Conservation (phyloP, 1,140 invertebrate genomes). For the Melipona quadrifasciata region DNA sequence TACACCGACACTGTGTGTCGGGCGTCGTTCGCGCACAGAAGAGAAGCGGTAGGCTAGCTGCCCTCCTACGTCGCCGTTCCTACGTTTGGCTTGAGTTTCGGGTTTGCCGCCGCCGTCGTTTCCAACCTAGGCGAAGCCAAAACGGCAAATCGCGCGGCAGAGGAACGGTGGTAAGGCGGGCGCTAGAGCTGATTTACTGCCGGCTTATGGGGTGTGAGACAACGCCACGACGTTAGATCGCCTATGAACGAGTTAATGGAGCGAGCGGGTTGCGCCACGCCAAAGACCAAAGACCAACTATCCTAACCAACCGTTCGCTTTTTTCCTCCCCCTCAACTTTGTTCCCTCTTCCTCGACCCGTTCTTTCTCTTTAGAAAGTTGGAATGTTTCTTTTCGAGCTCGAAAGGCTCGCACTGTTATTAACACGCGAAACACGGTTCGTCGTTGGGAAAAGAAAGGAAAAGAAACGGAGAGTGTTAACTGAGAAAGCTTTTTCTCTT, state of each 20-base stretch:
- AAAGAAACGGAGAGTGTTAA: too few species aligned
- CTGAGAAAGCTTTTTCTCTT: too few species aligned
- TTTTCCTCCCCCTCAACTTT: slow-evolving; percentile 17
- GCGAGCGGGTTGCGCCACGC: slow-evolving; percentile 58
- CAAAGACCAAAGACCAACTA: slow-evolving; percentile 52
- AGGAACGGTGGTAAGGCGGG: slow-evolving; percentile 49
- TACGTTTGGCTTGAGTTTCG: slow-evolving; percentile 79
- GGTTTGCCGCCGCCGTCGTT: slow-evolving; percentile 70
- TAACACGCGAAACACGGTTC: too few species aligned
- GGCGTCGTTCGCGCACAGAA: slow-evolving; percentile 11
- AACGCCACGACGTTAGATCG: slow-evolving; percentile 71
- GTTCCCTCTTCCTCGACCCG: accelerated
- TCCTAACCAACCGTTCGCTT: slow-evolving; percentile 55
- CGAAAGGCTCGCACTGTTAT: too few species aligned
- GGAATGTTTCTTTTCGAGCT: not conserved
- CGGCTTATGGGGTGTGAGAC: slow-evolving; percentile 73
- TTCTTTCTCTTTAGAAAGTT: not conserved
- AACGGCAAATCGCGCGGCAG: slow-evolving; percentile 35
- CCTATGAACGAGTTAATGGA: slow-evolving; percentile 81
- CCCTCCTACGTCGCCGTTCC: slow-evolving; percentile 55
- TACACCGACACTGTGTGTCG: slow-evolving; percentile 50
- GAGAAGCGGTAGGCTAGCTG: slow-evolving; percentile 42
- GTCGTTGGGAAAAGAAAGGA: too few species aligned
- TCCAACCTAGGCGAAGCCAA: slow-evolving; percentile 43
- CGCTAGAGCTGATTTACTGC: slow-evolving; percentile 75